A percentile compares a stretch with the other conserved stretches of the same genome.
phyloP scores from a whole-genome alignment of 2,888 invertebrate species.

The Gymnosoma rotundatum region DNA sequence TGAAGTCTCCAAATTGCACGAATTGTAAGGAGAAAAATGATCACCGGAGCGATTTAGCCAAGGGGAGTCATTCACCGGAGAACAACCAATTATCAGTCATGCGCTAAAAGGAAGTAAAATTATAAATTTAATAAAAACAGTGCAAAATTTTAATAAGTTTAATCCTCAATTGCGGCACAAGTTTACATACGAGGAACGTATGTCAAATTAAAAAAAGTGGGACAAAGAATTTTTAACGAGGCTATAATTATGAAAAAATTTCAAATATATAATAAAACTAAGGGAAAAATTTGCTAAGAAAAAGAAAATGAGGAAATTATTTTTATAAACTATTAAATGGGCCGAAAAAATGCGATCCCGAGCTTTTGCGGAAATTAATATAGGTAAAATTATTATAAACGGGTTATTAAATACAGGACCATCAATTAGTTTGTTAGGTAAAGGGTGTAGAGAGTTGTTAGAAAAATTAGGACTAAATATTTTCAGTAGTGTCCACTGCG shows the following conservation, averaged over 20 bases:
- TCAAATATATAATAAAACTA: background rate
- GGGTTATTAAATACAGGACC: too few relatives aligned
- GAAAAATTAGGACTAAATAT: slow-evolving; percentile 2
- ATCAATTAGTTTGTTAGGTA: too few relatives aligned
- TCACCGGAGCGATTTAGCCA: background rate
- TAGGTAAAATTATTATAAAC: too few relatives aligned
- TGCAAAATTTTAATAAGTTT: background rate
- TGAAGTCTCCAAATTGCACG: slow-evolving; percentile 6
- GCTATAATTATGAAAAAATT: background rate
- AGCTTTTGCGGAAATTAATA: background rate
- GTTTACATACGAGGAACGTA: background rate
- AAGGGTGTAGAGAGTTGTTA: slow-evolving; percentile 16
- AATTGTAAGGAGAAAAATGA: background rate
- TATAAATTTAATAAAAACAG: background rate
- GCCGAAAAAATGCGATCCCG: background rate
- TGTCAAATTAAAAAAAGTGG: slow-evolving; percentile 3
- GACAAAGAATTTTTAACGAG: slow-evolving; percentile 18
- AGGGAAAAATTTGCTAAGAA: too few relatives aligned
- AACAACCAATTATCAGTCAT: too few relatives aligned
- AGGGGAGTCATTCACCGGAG: too few relatives aligned
- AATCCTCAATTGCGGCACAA: slow-evolving; percentile 2
- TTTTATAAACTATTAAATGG: too few relatives aligned
- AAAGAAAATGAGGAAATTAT: background rate
- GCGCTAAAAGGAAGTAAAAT: background rate
- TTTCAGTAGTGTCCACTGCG: slow-evolving; percentile 13